phyloP scores from a whole-genome alignment of 2,888 invertebrate genomes.

The Corbicula japonica region DNA sequence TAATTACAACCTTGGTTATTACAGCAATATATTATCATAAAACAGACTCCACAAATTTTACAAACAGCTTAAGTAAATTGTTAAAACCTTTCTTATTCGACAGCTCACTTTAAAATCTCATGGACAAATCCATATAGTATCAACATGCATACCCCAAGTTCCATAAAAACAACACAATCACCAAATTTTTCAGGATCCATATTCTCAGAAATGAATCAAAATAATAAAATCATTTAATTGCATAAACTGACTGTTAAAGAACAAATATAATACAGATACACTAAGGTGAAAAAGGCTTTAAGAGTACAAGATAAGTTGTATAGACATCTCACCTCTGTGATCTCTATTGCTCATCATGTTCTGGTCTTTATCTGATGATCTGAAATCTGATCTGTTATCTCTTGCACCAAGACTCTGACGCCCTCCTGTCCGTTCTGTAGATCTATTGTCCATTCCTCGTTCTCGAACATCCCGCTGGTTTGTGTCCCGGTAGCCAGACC shows the following conservation, averaged over 20 bases:
- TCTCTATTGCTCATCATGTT: conserved; percentile 39
- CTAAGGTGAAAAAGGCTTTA: too few relatives aligned
- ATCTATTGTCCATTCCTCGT: conserved; percentile 48
- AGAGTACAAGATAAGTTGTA: too few relatives aligned
- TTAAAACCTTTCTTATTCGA: too few relatives aligned
- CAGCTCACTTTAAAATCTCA: neutral
- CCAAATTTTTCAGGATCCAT: too few relatives aligned
- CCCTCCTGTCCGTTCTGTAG: conserved; percentile 43
- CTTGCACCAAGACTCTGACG: conserved; percentile 51
- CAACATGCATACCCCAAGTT: conserved; percentile 49
- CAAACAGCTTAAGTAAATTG: too few relatives aligned
- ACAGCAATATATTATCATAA: too few relatives aligned
- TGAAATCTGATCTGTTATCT: conserved; percentile 44
- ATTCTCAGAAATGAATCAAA: too few relatives aligned
- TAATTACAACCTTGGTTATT: too few relatives aligned
- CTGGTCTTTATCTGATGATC: conserved; percentile 46
- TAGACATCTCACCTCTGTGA: conserved; percentile 59
- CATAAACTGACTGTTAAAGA: too few relatives aligned
- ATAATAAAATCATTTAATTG: too few relatives aligned
- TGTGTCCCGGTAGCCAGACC: conserved; percentile 47
- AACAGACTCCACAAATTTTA: too few relatives aligned
- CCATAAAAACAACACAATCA: conserved; percentile 23
- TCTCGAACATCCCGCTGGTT: conserved; percentile 52
- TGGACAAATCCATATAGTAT: neutral
- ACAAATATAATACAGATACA: too few relatives aligned